Evolutionary conservation across 2,797 vertebrate species (phyloP).

Genomic region (Rhynchotus rufescens): DNA sequence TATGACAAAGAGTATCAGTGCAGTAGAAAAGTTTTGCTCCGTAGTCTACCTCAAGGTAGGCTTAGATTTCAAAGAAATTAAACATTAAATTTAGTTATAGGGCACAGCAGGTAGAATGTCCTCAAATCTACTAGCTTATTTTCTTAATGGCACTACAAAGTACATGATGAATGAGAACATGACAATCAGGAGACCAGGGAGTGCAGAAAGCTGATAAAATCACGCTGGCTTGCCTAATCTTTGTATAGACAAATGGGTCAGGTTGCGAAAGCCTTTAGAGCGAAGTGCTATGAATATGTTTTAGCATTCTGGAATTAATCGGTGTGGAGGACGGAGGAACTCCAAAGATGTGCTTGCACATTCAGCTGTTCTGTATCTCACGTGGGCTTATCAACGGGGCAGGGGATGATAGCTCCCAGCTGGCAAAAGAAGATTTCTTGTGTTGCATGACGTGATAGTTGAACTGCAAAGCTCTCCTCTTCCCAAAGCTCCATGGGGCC

Average conservation of each 20-base stretch:
- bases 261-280: neutral
- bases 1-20: neutral
- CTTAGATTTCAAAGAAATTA: neutral
- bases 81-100: neutral
- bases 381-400: neutral
- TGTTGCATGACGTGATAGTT: neutral
- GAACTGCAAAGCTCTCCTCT: neutral
- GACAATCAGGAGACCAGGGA: neutral
- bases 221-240: neutral
- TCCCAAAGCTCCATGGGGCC: neutral
- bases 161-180: neutral
- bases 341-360: neutral
- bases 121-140: neutral
- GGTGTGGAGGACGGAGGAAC: neutral
- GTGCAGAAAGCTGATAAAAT: neutral
- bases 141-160: neutral
- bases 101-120: neutral
- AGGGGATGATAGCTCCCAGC: neutral
- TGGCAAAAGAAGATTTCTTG: neutral
- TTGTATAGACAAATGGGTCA: neutral
- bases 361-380: neutral
- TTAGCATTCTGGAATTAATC: neutral
- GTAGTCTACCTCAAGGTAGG: neutral
- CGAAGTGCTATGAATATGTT: neutral
- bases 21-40: neutral